Evolutionary conservation across 2,113 vertebrate species (phyloP), one percentile per base, ranked within the genome.

Genomic region (Galeopterus variegatus): DNA sequence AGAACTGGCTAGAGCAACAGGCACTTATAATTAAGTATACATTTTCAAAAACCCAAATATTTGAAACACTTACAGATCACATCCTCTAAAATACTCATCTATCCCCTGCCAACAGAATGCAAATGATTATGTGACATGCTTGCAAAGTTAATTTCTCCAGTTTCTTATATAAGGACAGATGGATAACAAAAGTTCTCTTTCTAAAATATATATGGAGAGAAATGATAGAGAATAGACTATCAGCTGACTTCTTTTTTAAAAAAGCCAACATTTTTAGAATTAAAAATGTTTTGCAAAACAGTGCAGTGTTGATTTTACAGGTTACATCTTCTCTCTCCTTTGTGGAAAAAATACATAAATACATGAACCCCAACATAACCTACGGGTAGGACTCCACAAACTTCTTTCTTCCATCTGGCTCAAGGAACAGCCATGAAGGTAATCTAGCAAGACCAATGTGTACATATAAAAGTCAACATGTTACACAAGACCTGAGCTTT

Each of bases 401-500:
- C 73, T 82, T 36, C 73, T 45, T 87, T 58, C n/a, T n/a, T 88
- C 23, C 82, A 73, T 97, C 92, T 93, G 95, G 62, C 90, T 95
- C 81, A 80, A 91, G 89, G 81, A 93, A 75, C 89, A 93, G 82
- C 93, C 82, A 95, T 82, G 87, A 92, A 89, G 80, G 94, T 95
- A 96, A 93, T 92, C 94, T 92, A 93, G 93, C 36, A 88, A 98
- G 95, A 93, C 94, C 45, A 52, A 88, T 92, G 86, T 36, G 58
- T 96, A 97, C 95, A 92, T 96, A 97, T 95, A 96, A 96, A 97
- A 97, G 94, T 98, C 97, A 98, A 95, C 94, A 97, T 95, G 95
- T 95, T 54, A 3, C 54, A 97, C 96, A 98, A 98, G 96, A 86
- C 52, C 7, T 0, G 93, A 96, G 97, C 97, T 88, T 93, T 98